A percentile compares a stretch with the other conserved stretches of the same genome.
Evolutionary conservation across 64 coral and sea anemone species (phyloP).

Genomic region (Astreopora myriophthalma): DNA sequence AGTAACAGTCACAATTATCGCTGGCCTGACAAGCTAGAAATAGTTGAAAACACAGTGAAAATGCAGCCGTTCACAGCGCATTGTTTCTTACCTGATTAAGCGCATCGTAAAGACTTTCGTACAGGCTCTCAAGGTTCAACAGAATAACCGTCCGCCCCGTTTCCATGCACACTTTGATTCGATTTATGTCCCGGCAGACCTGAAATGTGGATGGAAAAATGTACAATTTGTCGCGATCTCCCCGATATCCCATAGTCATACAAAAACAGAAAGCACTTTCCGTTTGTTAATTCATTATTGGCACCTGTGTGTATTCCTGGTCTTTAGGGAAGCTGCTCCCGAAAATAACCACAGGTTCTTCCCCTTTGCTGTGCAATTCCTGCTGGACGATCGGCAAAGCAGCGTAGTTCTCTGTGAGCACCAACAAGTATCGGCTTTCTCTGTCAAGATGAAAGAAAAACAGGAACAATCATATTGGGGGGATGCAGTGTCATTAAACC

Average conservation of each 20-base stretch:
- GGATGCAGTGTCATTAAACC: too few species aligned
- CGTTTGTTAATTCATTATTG: too few species aligned
- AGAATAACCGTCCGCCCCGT: conserved; percentile 88
- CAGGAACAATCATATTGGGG: background rate
- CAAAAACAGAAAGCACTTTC: background rate
- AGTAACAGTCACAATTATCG: too few species aligned
- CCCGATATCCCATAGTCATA: background rate
- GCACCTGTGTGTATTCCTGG: conserved; percentile 85
- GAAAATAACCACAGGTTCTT: conserved; percentile 70
- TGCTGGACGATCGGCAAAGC: conserved; percentile 76
- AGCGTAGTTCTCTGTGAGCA: conserved; percentile 88
- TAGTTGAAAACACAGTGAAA: too few species aligned
- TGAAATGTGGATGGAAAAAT: background rate
- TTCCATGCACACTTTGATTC: conserved; percentile 97
- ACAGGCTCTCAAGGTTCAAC: conserved; percentile 86
- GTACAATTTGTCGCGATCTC: background rate
- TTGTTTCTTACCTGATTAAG: conserved; percentile 80
- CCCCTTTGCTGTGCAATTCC: conserved; percentile 26
- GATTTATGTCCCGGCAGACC: conserved; percentile 95
- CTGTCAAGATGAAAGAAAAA: conserved; percentile 1
- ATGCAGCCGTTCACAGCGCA: too few species aligned
- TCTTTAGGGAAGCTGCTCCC: conserved; percentile 87
- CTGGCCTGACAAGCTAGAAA: too few species aligned
- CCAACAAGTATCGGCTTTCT: conserved; percentile 81
- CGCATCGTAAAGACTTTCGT: conserved; percentile 90